Conservation (phyloP, 2,113 vertebrate species). For the Ophthalmolycus amberensis region DNA sequence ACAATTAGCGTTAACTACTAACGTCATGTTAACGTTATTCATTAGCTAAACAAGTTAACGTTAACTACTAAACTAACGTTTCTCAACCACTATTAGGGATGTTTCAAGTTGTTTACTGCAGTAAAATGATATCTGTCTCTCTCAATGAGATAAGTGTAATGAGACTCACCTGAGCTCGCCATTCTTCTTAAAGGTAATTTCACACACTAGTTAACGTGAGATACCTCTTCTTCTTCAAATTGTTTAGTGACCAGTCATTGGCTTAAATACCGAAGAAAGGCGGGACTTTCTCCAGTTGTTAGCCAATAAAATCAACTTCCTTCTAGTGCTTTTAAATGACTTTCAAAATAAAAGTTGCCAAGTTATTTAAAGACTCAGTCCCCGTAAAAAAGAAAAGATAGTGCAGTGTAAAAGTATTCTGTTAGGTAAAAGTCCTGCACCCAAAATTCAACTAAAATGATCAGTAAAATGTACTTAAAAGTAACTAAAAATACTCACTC, state of each 20-base stretch:
- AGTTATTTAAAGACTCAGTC: background rate
- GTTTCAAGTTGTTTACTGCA: background rate
- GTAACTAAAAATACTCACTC: background rate
- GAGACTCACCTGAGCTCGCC: constrained; percentile 60
- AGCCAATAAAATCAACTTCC: constrained; percentile 34
- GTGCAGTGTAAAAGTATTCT: background rate
- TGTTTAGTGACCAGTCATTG: constrained; percentile 30
- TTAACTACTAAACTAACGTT: background rate
- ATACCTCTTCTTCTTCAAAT: background rate
- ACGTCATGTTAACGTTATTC: background rate
- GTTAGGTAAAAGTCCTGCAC: background rate
- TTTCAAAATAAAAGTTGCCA: constrained; percentile 65
- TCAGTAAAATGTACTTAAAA: background rate
- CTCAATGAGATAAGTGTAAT: background rate
- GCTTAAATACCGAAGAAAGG: constrained; percentile 2
- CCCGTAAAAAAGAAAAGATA: background rate
- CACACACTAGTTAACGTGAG: rapidly evolving
- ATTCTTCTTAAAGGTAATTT: constrained; percentile 9
- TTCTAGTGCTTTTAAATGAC: background rate
- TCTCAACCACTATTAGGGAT: background rate
- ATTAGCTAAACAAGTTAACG: background rate
- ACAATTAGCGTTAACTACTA: background rate
- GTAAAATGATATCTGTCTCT: background rate
- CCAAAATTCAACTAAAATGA: background rate
- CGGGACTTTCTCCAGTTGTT: background rate